phyloP scores from a whole-genome alignment of 2,888 invertebrate species.

The Cyclophora albipunctata region DNA sequence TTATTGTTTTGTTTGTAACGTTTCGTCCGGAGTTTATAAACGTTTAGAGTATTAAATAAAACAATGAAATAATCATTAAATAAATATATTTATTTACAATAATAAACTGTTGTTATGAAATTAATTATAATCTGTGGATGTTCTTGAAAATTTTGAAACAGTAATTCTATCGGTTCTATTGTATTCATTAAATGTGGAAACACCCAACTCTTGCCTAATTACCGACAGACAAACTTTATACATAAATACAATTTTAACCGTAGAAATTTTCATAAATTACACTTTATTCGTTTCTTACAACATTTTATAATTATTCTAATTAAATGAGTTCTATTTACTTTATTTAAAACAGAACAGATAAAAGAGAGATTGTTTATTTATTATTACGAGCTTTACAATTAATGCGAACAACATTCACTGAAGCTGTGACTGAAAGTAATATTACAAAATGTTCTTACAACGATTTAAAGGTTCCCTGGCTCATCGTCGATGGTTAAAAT shows the following conservation, averaged over 20 bases:
- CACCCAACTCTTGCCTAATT: conserved; percentile 36
- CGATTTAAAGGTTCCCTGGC: conserved; percentile 26
- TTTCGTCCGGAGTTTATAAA: too few relatives aligned
- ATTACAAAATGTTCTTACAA: conserved; percentile 25
- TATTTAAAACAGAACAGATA: conserved; percentile 10
- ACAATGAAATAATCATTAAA: conserved; percentile 60
- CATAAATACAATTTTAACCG: conserved; percentile 63
- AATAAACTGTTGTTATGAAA: conserved; percentile 59
- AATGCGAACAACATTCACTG: conserved; percentile 45
- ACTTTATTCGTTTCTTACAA: conserved; percentile 22
- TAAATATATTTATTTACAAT: conserved; percentile 75
- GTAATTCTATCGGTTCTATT: conserved; percentile 35
- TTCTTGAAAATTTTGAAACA: conserved; percentile 43
- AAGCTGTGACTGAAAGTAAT: conserved; percentile 48
- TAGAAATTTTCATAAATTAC: conserved; percentile 55
- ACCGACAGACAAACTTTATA: conserved; percentile 52
- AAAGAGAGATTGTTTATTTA: conserved; percentile 8
- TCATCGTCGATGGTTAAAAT: too few relatives aligned
- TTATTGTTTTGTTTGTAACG: too few relatives aligned
- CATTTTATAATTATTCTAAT: conserved; percentile 12
- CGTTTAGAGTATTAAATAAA: conserved; percentile 30
- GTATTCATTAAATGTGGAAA: conserved; percentile 31
- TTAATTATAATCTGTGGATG: conserved; percentile 57
- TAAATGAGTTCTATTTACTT: conserved; percentile 6
- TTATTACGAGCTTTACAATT: conserved; percentile 5